Evolutionary conservation across 2,113 vertebrate species (phyloP).

Genomic region (Numida meleagris): DNA sequence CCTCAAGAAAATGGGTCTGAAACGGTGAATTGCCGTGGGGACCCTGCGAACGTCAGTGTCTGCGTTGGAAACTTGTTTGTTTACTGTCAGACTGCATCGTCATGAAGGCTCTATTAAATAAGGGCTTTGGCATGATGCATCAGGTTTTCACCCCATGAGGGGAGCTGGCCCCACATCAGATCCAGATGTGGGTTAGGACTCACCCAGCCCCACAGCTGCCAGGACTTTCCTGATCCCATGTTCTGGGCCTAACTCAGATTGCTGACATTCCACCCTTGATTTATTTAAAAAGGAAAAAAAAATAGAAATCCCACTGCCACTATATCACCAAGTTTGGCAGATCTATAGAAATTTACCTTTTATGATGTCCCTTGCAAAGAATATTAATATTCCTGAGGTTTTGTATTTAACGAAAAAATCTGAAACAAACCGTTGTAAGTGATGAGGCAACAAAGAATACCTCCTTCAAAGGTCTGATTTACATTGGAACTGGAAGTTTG

Average conservation of each 20-base stretch:
- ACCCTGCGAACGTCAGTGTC: fast-evolving
- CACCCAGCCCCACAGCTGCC: background rate
- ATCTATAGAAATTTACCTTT: background rate
- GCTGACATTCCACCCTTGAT: background rate
- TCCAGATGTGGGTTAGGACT: constrained; percentile 44
- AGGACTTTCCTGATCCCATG: background rate
- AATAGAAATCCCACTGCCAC: background rate
- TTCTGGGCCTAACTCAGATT: background rate
- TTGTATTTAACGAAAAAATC: background rate
- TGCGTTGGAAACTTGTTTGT: background rate
- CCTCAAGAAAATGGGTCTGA: background rate
- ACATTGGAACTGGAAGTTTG: background rate
- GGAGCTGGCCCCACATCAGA: constrained; percentile 2
- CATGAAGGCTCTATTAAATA: background rate
- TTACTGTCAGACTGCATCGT: fast-evolving
- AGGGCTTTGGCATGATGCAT: background rate
- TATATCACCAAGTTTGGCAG: constrained; percentile 23
- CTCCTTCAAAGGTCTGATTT: background rate
- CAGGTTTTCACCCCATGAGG: background rate
- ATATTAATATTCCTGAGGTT: constrained; percentile 20
- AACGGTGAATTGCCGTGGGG: background rate
- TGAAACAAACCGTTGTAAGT: background rate
- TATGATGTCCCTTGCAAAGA: background rate
- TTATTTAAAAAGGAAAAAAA: background rate
- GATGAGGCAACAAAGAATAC: background rate